Base-by-base conservation (phyloP, 2,113 vertebrate species). In the Passer montanus region DNA sequence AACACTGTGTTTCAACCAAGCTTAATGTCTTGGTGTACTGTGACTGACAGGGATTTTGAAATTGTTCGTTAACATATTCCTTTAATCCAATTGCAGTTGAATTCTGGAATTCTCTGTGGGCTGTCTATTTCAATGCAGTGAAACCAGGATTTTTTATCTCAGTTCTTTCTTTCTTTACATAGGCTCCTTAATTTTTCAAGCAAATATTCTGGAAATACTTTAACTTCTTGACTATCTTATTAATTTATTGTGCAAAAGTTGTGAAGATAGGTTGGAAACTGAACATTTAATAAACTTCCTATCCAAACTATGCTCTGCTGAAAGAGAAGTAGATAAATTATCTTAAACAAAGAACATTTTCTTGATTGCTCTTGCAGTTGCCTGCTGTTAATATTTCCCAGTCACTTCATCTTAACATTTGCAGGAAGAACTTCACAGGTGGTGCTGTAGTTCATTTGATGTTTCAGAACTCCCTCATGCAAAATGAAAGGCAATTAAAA, bases 401-500 rank as follows among this genome's bases (percentile, higher is more conserved):
- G 44, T 75, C 64, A 81, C 62, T 92, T 91, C n/a, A 86, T 72
- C 67, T 94, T 94, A 89, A 59, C 78, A 66, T 93, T 91, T 79
- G 14, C n/a, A 74, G n/a, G 33, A 33, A 68, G 30, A 62, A 43
- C 74, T 94, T 90, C 77, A 77, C 94, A 96, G 89, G 87, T 94
- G 84, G 84, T 94, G 67, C 37, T 26, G 6, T 62, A 89, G 72
- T 78, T 94, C 78, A 94, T 90, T 88, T 69, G 60, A 43, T 87
- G 46, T 78, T 85, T 73, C 75, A 84, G 72, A 95, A 84, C 52
- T 94, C 93, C 94, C 86, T 85, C 75, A 73, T 93, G 91, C 75
- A 93, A 87, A 88, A 96, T 93, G 64, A 94, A 94, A 94, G 55
- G 60, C 82, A 78, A 66, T 94, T 94, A 90, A 93, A 95, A 90